phyloP scores from a whole-genome alignment of 2,888 invertebrate genomes.

The Himalopsyche anomala region DNA sequence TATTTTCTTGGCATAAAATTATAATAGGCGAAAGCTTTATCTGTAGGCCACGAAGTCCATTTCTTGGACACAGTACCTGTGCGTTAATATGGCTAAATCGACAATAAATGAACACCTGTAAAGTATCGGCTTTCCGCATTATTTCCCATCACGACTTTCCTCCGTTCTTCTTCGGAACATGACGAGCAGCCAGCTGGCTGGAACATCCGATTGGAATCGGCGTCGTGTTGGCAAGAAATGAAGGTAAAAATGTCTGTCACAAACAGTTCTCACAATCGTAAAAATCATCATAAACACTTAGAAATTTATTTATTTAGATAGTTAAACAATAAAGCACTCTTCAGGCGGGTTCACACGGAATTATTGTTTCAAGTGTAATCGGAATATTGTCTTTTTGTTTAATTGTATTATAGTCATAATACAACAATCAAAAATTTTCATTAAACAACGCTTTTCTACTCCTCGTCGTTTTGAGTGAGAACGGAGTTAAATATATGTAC shows the following conservation, averaged over 20 bases:
- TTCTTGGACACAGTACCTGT: not conserved
- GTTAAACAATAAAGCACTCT: not conserved
- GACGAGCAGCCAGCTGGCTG: not conserved
- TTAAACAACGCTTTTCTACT: no score
- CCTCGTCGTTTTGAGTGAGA: no score
- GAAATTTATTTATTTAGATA: slow-evolving; percentile 8
- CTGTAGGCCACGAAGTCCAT: not conserved
- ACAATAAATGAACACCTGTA: not conserved
- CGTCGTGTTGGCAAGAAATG: not conserved
- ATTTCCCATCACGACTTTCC: slow-evolving; percentile 18
- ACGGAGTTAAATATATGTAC: no score
- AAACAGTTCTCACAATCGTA: not conserved
- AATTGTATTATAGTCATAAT: not conserved
- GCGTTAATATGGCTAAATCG: slow-evolving; percentile 1
- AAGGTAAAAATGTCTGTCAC: slow-evolving; percentile 10
- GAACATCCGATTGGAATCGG: slow-evolving; percentile 17
- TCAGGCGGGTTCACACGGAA: not conserved
- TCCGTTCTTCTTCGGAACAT: not conserved
- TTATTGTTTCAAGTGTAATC: not conserved
- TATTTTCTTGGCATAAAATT: no score
- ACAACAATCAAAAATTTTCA: not conserved
- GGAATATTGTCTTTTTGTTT: not conserved
- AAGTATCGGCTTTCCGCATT: not conserved
- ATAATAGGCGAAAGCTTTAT: no score
- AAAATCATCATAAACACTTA: not conserved